Percentiles rank a stretch among this genome's conserved stretches.
These are phyloP conservation scores for Vannuccia rotundouncinata DNA, from an alignment of 2,888 invertebrate species.

Conservation along the genomic window DNA sequence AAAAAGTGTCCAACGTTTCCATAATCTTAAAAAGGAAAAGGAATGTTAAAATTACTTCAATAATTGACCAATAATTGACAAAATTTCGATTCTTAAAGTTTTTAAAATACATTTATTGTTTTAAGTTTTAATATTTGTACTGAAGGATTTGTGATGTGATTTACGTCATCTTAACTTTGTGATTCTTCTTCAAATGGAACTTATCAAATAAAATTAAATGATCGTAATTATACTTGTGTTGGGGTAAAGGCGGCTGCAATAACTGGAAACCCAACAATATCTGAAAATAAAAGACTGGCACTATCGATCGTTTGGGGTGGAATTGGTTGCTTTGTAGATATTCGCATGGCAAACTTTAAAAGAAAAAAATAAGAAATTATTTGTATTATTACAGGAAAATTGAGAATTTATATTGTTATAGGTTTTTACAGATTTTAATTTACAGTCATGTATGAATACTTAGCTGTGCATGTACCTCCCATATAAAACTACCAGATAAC, in stretches of 20 bases:
- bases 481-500: no score
- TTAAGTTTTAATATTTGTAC: no score
- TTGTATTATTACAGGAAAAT: neutral
- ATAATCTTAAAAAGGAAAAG: neutral
- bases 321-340: slow-evolving; percentile 43
- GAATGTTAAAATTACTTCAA: neutral
- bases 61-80: no score
- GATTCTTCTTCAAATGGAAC: no score
- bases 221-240: slow-evolving; percentile 11
- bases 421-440: neutral
- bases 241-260: slow-evolving; percentile 35
- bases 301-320: slow-evolving; percentile 43
- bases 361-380: neutral
- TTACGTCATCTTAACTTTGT: no score
- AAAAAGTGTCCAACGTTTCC: neutral
- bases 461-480: neutral
- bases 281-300: slow-evolving; percentile 44
- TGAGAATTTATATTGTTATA: neutral
- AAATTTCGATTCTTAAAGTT: no score
- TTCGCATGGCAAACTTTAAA: neutral
- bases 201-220: no score
- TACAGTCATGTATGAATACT: neutral
- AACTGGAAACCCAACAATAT: slow-evolving; percentile 42
- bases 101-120: neutral
- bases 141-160: no score